Conservation (phyloP, 1,140 invertebrate genomes). For the Phthorimaea operculella region DNA sequence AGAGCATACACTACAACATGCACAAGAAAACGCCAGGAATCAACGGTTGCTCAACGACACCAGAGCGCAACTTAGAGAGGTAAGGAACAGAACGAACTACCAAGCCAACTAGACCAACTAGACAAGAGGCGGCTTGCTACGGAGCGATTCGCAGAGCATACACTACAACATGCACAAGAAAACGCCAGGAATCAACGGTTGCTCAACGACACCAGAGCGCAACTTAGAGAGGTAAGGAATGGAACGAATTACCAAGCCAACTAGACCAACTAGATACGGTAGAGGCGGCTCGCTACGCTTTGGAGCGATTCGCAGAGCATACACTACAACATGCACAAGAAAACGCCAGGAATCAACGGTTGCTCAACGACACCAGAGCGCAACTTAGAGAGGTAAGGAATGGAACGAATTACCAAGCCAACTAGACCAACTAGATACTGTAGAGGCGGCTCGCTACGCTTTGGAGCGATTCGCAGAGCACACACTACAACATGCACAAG, state of each 20-base stretch:
- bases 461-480: constrained; percentile 38
- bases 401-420: constrained; percentile 39
- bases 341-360: constrained; percentile 31
- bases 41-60: constrained; percentile 35
- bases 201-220: constrained; percentile 39
- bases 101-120: no score
- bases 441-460: constrained; percentile 39
- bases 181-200: constrained; percentile 28
- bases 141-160: no score
- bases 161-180: no score
- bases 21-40: constrained; percentile 41
- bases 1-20: constrained; percentile 38
- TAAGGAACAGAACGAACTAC: no score
- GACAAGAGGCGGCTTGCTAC: constrained; percentile 47
- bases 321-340: no score
- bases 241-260: no score
- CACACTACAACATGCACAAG: constrained; percentile 42
- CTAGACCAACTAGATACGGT: no score
- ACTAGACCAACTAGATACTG: constrained; percentile 30
- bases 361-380: constrained; percentile 39
- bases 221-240: constrained; percentile 50
- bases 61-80: constrained; percentile 42
- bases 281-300: constrained; percentile 38
- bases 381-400: constrained; percentile 50
- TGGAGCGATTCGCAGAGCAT: no score